Base-by-base conservation (phyloP, 2,113 vertebrate species). In the Empidonax alnorum region DNA sequence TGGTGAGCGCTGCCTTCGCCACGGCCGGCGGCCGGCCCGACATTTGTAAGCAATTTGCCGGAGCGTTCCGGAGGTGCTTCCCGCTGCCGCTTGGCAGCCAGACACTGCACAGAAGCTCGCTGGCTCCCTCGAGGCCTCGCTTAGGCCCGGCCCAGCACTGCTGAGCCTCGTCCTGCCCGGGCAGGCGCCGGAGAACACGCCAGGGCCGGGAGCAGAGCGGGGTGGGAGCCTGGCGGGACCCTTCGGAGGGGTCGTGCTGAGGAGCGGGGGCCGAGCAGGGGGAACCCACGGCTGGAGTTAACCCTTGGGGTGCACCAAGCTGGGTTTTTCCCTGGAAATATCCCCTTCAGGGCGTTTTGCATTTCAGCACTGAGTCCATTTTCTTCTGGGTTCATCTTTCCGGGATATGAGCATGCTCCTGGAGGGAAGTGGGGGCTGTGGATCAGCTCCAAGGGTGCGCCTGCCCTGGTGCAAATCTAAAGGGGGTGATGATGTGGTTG, bases 81-180 rank as follows among this genome's bases (percentile, higher is more conserved):
- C 79, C 56, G 95, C 88, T 91, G 92, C 94, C 9, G 67, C 85
- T 90, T 94, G 88, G 92, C 94, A 95, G 88, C 62, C 58, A 50
- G 67, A 67, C 62, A 5, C 93, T 6, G 68, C 90, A 93, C 95
- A 93, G 92, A 88, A 89, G 92, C 95, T 96, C 37, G 0, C 56
- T 13, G 71, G 31, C 67, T 96, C 92, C 94, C 92, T 92, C 5
- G 83, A 74, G 95, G 89, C 88, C 86, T 71, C 6, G 30, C 84
- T 93, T 42, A 28, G 66, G 67, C 75, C 67, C 4, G 5, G 92
- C 90, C 87, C 42, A 1, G 20, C 3, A 5, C 52, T 49, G 84
- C 85, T 0, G 35, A 90, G 86, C 83, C 83, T 17, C 50, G 2
- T 77, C 92, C 76, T 67, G 93, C 17, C 89, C 10, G 7, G 89